These are phyloP conservation scores for Heteronetta atricapilla DNA, from an alignment of 2,113 vertebrate species.

Conservation along the genomic window DNA sequence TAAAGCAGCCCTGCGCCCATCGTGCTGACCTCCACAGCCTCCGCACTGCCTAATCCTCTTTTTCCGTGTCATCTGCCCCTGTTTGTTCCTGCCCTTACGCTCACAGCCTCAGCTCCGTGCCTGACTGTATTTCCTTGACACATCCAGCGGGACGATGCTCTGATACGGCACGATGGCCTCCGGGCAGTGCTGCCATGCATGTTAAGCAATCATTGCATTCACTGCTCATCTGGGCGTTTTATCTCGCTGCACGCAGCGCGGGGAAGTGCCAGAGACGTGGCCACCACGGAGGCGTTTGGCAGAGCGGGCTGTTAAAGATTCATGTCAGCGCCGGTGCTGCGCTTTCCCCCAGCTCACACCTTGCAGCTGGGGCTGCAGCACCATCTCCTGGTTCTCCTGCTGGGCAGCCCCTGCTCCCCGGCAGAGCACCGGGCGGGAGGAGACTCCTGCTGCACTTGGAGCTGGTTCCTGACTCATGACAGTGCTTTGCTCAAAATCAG, in stretches of 20 bases:
- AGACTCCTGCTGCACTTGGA: not conserved
- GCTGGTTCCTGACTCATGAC: not conserved
- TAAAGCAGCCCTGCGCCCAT: not conserved
- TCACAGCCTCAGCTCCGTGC: not conserved
- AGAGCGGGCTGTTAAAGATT: not conserved
- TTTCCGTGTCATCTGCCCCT: not conserved
- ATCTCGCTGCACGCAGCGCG: fast-evolving
- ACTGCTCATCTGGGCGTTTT: not conserved
- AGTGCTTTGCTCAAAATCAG: not conserved
- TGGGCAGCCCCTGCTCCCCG: not conserved
- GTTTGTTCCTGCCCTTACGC: not conserved
- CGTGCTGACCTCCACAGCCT: not conserved
- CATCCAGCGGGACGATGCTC: fast-evolving
- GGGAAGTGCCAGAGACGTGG: fast-evolving
- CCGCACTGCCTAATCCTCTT: not conserved
- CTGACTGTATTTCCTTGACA: not conserved
- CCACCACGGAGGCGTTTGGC: fast-evolving
- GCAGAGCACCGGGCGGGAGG: not conserved
- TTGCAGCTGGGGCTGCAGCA: not conserved
- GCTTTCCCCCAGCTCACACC: fast-evolving
- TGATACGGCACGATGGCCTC: fast-evolving
- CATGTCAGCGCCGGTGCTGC: fast-evolving
- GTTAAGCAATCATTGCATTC: not conserved
- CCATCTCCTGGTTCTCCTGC: fast-evolving
- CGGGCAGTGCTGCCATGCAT: not conserved